phyloP scores from a whole-genome alignment of 2,797 vertebrate species.

The Phataginus tetradactyla region DNA sequence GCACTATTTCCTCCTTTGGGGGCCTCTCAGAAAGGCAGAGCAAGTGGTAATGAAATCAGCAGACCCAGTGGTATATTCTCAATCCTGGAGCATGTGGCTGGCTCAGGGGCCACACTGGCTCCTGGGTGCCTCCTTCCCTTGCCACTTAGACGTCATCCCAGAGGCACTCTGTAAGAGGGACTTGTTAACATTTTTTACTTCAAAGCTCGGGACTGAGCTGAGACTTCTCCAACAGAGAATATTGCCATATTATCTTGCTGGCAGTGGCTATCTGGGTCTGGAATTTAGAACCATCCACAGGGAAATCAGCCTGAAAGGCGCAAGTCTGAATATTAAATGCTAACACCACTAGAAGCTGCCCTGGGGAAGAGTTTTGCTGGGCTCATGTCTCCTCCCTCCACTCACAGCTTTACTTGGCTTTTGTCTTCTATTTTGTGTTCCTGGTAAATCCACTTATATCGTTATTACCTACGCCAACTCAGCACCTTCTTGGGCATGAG shows the following conservation, averaged over 20 bases:
- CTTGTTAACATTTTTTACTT: background rate
- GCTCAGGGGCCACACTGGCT: background rate
- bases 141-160: background rate
- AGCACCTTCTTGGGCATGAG: background rate
- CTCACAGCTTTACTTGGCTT: background rate
- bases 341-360: background rate
- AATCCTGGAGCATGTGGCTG: background rate
- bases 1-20: background rate
- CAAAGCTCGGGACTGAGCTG: background rate
- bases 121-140: background rate
- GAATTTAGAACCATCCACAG: background rate
- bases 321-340: background rate
- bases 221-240: background rate
- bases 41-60: background rate
- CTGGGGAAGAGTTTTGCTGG: background rate
- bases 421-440: background rate
- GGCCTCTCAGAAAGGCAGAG: background rate
- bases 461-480: background rate
- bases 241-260: background rate
- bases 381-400: background rate
- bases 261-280: background rate
- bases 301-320: background rate
- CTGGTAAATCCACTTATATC: background rate
- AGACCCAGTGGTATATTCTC: background rate
- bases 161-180: background rate